These are phyloP conservation scores for Beris morrisii DNA, from an alignment of 2,888 invertebrate species.

Conservation along the genomic window DNA sequence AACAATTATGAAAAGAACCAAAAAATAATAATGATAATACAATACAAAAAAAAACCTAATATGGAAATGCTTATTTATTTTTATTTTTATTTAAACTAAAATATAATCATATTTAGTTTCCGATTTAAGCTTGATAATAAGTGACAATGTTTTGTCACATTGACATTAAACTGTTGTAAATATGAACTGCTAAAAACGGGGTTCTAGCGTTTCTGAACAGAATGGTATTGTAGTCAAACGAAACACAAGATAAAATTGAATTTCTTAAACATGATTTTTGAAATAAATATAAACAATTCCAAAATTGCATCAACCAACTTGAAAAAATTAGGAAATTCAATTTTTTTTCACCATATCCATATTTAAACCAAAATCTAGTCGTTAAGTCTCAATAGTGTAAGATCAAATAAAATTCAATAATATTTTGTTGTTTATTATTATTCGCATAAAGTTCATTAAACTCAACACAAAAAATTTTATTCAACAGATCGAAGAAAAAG, in stretches of 20 bases:
- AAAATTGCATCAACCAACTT: not conserved
- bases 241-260: not conserved
- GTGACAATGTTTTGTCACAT: no score
- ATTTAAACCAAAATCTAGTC: not conserved
- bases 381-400: no score
- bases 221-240: no score
- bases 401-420: not conserved
- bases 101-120: no score
- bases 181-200: no score
- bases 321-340: not conserved
- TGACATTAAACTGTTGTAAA: no score
- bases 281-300: not conserved
- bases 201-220: no score
- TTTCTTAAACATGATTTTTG: not conserved
- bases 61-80: no score
- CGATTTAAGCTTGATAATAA: no score
- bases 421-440: not conserved
- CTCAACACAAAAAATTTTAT: slow-evolving; percentile 37
- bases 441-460: slow-evolving; percentile 38
- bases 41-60: no score
- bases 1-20: slow-evolving; percentile 46
- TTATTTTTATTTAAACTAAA: no score
- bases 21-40: slow-evolving; percentile 12
- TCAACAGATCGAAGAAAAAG: slow-evolving; percentile 59
- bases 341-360: not conserved